Base-by-base conservation (phyloP, 2,888 invertebrate species). In the Caenorhabditis panamensis region DNA sequence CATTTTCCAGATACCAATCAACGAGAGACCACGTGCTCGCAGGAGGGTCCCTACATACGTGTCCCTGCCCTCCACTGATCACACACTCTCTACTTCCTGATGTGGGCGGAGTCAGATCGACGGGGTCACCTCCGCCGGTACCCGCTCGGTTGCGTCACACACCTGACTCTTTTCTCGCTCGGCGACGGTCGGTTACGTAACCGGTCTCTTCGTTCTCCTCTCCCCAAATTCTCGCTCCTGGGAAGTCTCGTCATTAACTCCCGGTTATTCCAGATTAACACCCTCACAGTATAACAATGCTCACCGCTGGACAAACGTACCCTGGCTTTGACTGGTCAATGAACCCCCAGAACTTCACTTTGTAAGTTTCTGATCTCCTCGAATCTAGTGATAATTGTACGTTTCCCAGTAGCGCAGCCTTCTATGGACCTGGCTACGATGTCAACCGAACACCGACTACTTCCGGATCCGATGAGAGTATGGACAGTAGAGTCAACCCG, bases 101-200 rank as follows among this genome's bases (percentile, higher is more conserved):
- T 16, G 41, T 18, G 44, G 44, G 28, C 56, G 56, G 44, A 18
- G 67, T 9, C 47, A 18, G 22, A 24, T 13, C 62, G 22, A 24
- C 49, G 31, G 4, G 31, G 31, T n/a, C n/a, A n/a, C n/a, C n/a
- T n/a, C 26, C 51, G n/a, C 63, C 18, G 26, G 44, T 6, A 37
- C 56, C 67, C 53, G 8, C 11, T 28, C 13, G n/a, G 44, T 67
- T 67, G 47, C 67, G 56, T 67, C 56, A 67, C 66, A 66, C 66
- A 41, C 41, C 66, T 54, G 66, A 54, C 66, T 36, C 54, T 66
- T 41, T 41, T 54, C 67, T 13, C 28, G 44, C 28, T 56, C 56
- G 56, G 44, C 67, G 54, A 41, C 66, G 31, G 20, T 67, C 47
- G 54, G 67, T 67, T 67, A 56, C 67, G 67, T 26, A 41, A 67